These are phyloP conservation scores for Scylla paramamosain DNA, from an alignment of 1,140 invertebrate genomes.

Conservation along the genomic window DNA sequence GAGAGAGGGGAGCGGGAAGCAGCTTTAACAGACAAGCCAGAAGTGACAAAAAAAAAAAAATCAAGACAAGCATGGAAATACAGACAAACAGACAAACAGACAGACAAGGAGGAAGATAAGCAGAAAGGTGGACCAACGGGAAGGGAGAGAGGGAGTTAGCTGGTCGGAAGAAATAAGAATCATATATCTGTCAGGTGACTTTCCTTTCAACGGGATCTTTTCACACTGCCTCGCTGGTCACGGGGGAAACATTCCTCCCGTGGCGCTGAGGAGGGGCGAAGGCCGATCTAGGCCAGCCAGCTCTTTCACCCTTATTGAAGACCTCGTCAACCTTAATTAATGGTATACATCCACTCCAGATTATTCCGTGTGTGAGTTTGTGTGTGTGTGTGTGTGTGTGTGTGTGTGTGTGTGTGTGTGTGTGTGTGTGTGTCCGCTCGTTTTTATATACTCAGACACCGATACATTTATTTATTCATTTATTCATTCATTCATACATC, in stretches of 20 bases:
- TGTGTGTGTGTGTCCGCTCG: background rate
- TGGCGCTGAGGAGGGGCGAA: background rate
- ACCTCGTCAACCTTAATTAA: background rate
- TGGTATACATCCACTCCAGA: background rate
- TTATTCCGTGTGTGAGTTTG: background rate
- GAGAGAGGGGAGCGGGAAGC: too few relatives aligned
- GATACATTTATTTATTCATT: too few relatives aligned
- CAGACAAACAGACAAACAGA: background rate
- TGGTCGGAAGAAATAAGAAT: background rate
- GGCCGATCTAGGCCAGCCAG: background rate
- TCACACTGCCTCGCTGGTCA: background rate
- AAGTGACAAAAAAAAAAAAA: background rate
- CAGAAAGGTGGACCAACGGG: too few relatives aligned
- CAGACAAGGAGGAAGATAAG: background rate
- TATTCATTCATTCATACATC: too few relatives aligned
- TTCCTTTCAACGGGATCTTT: background rate
- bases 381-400: slow-evolving; percentile 9
- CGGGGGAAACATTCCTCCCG: background rate
- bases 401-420: slow-evolving; percentile 1
- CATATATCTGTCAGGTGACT: background rate
- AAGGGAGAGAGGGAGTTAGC: too few relatives aligned
- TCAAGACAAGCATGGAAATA: background rate
- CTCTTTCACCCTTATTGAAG: background rate
- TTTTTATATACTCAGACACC: background rate
- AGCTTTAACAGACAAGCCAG: too few relatives aligned